Evolutionary conservation across 2,113 vertebrate genomes (phyloP).

Genomic region (Xiphias gladius): DNA sequence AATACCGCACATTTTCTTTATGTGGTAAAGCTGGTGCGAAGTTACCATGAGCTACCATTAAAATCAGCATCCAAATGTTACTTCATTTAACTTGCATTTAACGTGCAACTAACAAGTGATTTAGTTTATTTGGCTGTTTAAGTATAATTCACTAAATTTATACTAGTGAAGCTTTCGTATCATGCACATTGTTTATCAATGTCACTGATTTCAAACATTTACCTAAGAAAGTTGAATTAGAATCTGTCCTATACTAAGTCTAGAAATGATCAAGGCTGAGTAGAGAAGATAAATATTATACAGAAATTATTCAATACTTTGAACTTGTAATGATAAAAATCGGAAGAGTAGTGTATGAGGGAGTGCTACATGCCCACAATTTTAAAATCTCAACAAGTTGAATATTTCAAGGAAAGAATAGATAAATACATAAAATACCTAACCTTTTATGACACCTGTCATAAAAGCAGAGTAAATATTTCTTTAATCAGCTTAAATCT

Average conservation of each 20-base stretch:
- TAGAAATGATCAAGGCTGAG: constrained; percentile 12
- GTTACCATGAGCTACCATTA: too few species aligned
- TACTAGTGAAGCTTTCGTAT: not conserved
- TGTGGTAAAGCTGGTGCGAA: too few species aligned
- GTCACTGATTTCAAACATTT: constrained; percentile 31
- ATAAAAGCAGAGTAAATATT: not conserved
- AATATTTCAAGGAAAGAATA: not conserved
- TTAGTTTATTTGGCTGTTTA: not conserved
- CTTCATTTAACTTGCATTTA: too few species aligned
- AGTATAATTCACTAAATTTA: constrained; percentile 10
- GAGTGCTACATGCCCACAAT: not conserved
- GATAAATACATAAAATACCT: constrained; percentile 25
- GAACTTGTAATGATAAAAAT: not conserved
- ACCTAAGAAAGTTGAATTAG: not conserved
- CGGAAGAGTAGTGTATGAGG: too few species aligned
- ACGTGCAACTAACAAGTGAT: too few species aligned
- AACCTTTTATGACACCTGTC: not conserved
- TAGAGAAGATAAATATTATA: not conserved
- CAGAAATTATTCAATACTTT: not conserved
- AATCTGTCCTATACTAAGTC: not conserved
- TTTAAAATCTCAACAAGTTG: not conserved
- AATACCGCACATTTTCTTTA: too few species aligned
- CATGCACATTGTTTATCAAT: constrained; percentile 37
- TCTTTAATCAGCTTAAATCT: not conserved
- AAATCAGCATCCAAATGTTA: too few species aligned